These are phyloP conservation scores for Drosophila arizonae DNA, from an alignment of 1,140 invertebrate species.

Conservation along the genomic window DNA sequence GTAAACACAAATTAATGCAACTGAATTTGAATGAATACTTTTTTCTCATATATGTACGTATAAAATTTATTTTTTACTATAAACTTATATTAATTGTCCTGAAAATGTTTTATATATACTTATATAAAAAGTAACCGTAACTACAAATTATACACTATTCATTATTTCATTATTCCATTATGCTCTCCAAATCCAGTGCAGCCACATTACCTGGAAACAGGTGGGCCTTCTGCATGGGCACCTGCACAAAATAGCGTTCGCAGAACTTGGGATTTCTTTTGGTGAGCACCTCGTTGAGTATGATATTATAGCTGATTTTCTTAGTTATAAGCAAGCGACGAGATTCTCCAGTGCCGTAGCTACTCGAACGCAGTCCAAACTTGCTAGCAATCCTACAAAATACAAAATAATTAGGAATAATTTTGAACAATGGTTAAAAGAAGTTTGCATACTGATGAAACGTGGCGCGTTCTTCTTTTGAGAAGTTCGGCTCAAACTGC, in stretches of 20 bases:
- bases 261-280: conserved; percentile 64
- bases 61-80: not conserved
- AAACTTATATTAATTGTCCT: not conserved
- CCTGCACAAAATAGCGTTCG: conserved; percentile 79
- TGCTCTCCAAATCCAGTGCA: conserved; percentile 58
- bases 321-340: conserved; percentile 83
- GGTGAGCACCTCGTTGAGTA: conserved; percentile 63
- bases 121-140: conserved; percentile 19
- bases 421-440: too few relatives aligned
- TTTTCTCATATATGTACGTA: too few relatives aligned
- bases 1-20: conserved; percentile 1
- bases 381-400: conserved; percentile 71
- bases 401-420: not conserved
- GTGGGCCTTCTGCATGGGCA: conserved; percentile 68
- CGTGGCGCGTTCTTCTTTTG: conserved; percentile 87
- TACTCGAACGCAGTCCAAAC: conserved; percentile 84
- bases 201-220: conserved; percentile 71
- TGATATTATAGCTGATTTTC: conserved; percentile 53
- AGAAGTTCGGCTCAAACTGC: conserved; percentile 88
- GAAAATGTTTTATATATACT: conserved; percentile 46
- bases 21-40: too few relatives aligned
- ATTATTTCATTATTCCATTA: conserved; percentile 38
- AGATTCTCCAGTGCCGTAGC: conserved; percentile 84
- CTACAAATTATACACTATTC: too few relatives aligned
- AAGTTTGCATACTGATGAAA: conserved; percentile 85